Base-by-base conservation (phyloP, 2,113 vertebrate species). In the Calidris pygmaea region DNA sequence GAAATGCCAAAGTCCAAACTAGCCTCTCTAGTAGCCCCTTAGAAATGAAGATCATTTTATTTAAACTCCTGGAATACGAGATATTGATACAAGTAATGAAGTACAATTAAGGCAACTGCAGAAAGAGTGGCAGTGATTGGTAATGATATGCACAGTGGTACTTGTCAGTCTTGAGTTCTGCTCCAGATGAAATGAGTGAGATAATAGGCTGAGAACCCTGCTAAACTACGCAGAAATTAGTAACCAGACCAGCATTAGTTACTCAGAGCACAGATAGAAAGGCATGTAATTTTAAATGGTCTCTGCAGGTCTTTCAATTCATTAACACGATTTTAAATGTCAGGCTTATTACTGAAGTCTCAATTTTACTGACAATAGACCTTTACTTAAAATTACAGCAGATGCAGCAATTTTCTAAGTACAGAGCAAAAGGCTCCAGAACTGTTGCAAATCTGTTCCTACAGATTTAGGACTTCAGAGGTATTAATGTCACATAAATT, bases 251-350 rank as follows among this genome's bases (percentile, higher is more conserved):
- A 59, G n/a, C 29, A 82, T 78, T 66, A 85, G 43, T 66, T 95
- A 81, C 37, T 93, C 62, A 70, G 48, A 48, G 58, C 66, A 85
- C 10, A 72, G 65, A 71, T 7, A 92, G 52, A 93, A 93, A 87
- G 37, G 67, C 32, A 45, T 6, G 41, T 53, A 75, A 93, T 56
- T 91, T 84, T 73, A 91, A 94, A 87, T 62, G 74, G 50, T 76
- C n/a, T 94, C 71, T 80, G 67, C n/a, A 80, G 45, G 50, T 80
- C 85, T 90, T 88, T 74, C 72, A 66, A 79, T 91, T 94, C 70
- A 85, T 91, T 85, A 89, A 89, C 37, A 87, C 48, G 83, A 85
- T 83, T 93, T 91, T 87, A 96, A 96, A 87, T 85, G 78, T 70
- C 95, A 91, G 71, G 67, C 59, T 82, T 89, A 62, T 89, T 93